Conservation (phyloP, 35 echinoderm and acorn worm genomes). For the Apostichopus parvimensis region DNA sequence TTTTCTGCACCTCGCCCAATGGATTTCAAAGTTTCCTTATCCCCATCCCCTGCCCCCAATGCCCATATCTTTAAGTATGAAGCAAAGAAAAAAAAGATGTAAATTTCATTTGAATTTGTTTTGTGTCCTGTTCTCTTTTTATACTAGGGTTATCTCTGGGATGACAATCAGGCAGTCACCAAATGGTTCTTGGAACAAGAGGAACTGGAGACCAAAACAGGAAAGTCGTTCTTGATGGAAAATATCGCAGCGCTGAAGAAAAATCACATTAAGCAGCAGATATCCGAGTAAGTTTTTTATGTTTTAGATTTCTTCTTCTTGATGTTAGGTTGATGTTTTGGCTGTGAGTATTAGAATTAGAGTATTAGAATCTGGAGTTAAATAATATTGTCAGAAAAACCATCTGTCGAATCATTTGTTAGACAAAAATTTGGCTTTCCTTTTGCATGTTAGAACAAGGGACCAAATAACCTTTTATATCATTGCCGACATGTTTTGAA, state of each 20-base stretch:
- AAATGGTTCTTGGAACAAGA: conserved; percentile 85
- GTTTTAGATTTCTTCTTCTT: no score
- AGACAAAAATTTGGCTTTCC: no score
- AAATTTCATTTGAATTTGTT: not conserved
- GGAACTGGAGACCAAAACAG: conserved; percentile 63
- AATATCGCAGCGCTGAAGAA: conserved; percentile 84
- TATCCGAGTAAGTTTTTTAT: conserved; percentile 64
- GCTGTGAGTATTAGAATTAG: no score
- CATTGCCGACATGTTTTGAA: no score
- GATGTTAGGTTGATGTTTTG: no score
- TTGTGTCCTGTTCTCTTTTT: not conserved
- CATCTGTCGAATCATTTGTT: not conserved
- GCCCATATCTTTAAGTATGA: not conserved
- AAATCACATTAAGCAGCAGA: conserved; percentile 78
- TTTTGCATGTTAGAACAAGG: no score
- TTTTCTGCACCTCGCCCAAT: no score
- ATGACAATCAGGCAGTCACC: conserved; percentile 84
- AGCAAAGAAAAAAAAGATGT: not conserved
- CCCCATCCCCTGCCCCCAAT: not conserved
- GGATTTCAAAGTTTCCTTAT: no score
- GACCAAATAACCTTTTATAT: no score
- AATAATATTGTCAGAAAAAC: not conserved
- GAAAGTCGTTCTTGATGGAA: conserved; percentile 67
- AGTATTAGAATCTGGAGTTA: no score
- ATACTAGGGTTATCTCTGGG: conserved; percentile 89